Evolutionary conservation across 2,888 invertebrate genomes (phyloP).

Genomic region (Tridacna crocea): DNA sequence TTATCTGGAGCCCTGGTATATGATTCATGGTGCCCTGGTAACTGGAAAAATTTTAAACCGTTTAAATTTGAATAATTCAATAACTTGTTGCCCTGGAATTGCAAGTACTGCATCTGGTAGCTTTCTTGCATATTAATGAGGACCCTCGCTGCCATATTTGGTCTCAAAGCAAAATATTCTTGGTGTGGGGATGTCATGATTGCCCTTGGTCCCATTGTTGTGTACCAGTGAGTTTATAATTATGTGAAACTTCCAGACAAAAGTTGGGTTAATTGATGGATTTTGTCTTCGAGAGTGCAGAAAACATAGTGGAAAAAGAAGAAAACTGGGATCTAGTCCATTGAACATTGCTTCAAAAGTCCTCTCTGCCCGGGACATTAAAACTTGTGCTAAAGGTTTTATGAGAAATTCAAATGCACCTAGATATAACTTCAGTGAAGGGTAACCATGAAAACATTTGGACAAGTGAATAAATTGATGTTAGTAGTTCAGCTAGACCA

Average conservation of each 20-base stretch:
- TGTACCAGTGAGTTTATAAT: too few relatives aligned
- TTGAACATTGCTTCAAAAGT: too few relatives aligned
- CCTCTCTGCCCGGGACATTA: too few relatives aligned
- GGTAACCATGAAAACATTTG: too few relatives aligned
- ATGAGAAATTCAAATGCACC: too few relatives aligned
- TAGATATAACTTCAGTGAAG: too few relatives aligned
- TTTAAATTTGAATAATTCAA: constrained; percentile 31
- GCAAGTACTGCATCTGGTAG: constrained; percentile 1
- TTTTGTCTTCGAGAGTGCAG: background rate
- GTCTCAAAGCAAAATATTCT: background rate
- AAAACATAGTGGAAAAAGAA: background rate
- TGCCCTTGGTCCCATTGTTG: too few relatives aligned
- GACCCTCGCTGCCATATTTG: background rate
- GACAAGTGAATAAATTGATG: too few relatives aligned
- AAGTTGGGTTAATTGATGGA: background rate
- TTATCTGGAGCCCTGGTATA: background rate
- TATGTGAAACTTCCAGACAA: too few relatives aligned
- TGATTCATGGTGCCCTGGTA: constrained; percentile 14
- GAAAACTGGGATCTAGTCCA: background rate
- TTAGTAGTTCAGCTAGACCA: too few relatives aligned
- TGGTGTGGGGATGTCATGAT: background rate
- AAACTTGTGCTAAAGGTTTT: too few relatives aligned
- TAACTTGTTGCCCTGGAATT: constrained; percentile 22
- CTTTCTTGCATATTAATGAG: constrained; percentile 9
- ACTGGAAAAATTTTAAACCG: constrained; percentile 24